phyloP scores from a whole-genome alignment of 2,797 vertebrate genomes.

The Pantherophis alleghaniensis region DNA sequence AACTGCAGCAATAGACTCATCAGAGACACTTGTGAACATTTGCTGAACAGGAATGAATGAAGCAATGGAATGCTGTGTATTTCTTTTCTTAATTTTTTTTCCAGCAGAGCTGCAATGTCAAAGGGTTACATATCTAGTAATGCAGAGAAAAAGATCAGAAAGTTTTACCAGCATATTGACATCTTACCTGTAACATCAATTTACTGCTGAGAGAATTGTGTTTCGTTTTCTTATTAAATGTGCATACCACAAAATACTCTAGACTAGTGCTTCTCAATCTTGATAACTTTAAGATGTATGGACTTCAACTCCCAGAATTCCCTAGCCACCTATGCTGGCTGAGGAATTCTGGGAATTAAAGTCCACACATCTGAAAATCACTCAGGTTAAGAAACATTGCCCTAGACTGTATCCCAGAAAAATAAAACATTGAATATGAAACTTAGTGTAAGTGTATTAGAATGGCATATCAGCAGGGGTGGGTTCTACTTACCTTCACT shows the following conservation, averaged over 20 bases:
- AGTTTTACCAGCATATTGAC: not conserved
- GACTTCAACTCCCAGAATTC: not conserved
- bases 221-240: not conserved
- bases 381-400: not conserved
- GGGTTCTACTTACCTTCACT: too few species aligned
- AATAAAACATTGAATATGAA: not conserved
- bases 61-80: conserved; percentile 11
- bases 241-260: not conserved
- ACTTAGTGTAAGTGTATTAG: not conserved
- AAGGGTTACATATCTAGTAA: not conserved
- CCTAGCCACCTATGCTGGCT: not conserved
- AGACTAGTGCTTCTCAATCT: not conserved
- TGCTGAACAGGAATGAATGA: conserved; percentile 4
- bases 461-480: too few species aligned
- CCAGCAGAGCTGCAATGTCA: not conserved
- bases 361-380: not conserved
- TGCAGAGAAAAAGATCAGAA: not conserved
- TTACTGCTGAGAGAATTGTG: not conserved
- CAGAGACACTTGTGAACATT: not conserved
- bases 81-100: not conserved
- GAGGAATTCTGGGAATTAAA: not conserved
- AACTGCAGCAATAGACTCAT: conserved; percentile 2
- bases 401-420: not conserved
- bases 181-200: not conserved
- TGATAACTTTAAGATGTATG: not conserved